These are phyloP conservation scores for Notothenia rossii DNA, from an alignment of 2,113 vertebrate species.

Conservation along the genomic window DNA sequence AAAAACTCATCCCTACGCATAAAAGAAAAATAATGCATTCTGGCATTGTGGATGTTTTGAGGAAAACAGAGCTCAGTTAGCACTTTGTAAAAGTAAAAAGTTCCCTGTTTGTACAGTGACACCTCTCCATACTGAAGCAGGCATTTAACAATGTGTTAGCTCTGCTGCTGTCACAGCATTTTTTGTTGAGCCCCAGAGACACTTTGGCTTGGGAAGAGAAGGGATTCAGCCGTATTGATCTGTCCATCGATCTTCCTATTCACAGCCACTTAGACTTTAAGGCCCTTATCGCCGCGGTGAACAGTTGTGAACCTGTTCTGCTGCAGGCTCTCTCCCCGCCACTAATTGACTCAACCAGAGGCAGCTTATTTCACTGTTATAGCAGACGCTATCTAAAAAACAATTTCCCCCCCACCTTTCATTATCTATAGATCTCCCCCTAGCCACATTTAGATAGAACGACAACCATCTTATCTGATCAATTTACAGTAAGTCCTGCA, in stretches of 20 bases:
- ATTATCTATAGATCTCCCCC: constrained; percentile 37
- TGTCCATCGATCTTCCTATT: constrained; percentile 71
- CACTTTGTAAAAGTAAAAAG: not conserved
- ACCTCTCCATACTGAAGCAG: constrained; percentile 25
- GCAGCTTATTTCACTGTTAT: constrained; percentile 44
- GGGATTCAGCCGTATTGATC: constrained; percentile 69
- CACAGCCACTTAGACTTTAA: constrained; percentile 73
- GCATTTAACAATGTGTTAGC: constrained; percentile 42
- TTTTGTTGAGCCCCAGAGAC: constrained; percentile 41
- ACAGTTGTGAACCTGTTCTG: constrained; percentile 56
- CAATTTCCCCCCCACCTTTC: not conserved
- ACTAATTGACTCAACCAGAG: constrained; percentile 58
- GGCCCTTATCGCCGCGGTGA: constrained; percentile 62
- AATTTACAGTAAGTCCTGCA: constrained; percentile 19
- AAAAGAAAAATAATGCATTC: not conserved
- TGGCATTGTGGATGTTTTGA: not conserved
- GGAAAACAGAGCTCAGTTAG: constrained; percentile 1
- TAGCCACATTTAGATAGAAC: constrained; percentile 30
- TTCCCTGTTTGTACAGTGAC: constrained; percentile 14
- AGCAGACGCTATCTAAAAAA: constrained; percentile 40
- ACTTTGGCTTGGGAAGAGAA: constrained; percentile 51
- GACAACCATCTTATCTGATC: constrained; percentile 40
- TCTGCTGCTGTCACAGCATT: constrained; percentile 40
- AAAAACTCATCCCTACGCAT: not conserved
- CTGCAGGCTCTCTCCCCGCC: constrained; percentile 8